Percentiles rank a stretch among this genome's conserved stretches.
phyloP scores from a whole-genome alignment of 2,888 invertebrate species.

The Acronicta psi region DNA sequence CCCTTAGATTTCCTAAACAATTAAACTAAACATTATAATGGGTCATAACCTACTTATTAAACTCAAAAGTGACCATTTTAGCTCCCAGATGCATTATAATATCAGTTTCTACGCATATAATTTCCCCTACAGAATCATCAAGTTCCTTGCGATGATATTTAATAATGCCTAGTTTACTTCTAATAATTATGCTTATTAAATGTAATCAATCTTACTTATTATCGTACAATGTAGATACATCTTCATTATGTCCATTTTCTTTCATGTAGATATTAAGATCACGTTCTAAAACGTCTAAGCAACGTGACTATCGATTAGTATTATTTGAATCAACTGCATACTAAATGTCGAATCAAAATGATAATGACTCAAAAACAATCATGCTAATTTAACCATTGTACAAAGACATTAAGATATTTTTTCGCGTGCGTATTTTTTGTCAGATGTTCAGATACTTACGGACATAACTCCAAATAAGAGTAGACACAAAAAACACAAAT shows the following conservation, averaged over 20 bases:
- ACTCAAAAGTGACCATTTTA: no score
- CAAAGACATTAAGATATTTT: slow-evolving; percentile 7
- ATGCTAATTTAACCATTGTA: slow-evolving; percentile 17
- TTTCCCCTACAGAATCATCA: no score
- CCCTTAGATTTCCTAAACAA: no score
- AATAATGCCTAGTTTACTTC: not conserved
- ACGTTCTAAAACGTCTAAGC: slow-evolving; percentile 26
- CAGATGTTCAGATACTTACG: slow-evolving; percentile 62
- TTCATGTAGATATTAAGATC: slow-evolving; percentile 13
- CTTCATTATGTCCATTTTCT: slow-evolving; percentile 17
- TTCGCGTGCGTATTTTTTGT: slow-evolving; percentile 9
- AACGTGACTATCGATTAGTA: slow-evolving; percentile 46
- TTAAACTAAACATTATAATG: no score
- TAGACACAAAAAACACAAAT: slow-evolving; percentile 64
- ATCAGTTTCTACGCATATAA: no score
- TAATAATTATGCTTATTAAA: slow-evolving; percentile 21
- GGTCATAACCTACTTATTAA: no score
- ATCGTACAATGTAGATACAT: slow-evolving; percentile 7
- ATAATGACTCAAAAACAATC: slow-evolving; percentile 5
- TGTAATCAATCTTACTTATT: slow-evolving; percentile 26
- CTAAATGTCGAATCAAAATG: slow-evolving; percentile 22
- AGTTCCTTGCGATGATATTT: no score
- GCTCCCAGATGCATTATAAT: no score
- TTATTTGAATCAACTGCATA: slow-evolving; percentile 21
- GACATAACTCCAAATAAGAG: slow-evolving; percentile 65